Conservation (phyloP, 2,888 invertebrate genomes). For the Latrodectus elegans region DNA sequence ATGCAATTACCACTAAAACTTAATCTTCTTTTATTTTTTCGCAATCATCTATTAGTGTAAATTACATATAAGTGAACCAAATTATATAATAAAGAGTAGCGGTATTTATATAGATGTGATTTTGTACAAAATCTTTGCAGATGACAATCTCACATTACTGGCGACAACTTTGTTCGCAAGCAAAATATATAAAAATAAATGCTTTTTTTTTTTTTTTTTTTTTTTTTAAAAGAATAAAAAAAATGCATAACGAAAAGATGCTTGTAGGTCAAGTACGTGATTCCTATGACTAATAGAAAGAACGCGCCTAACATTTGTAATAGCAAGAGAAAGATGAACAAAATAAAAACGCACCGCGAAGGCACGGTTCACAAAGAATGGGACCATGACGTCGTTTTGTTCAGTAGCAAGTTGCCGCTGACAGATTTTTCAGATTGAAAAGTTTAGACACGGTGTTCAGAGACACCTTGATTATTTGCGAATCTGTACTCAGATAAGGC, state of each 20-base stretch:
- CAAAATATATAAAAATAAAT: constrained; percentile 13
- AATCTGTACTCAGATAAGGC: neutral
- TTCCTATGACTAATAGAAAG: constrained; percentile 56
- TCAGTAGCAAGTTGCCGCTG: constrained; percentile 36
- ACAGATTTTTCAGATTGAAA: constrained; percentile 41
- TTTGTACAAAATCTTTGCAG: no score
- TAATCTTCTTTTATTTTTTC: no score
- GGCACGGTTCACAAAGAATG: no score
- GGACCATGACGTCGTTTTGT: constrained; percentile 15
- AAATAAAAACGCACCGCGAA: no score
- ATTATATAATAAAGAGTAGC: no score
- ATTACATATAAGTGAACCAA: no score
- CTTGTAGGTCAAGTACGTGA: constrained; percentile 53
- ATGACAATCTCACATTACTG: neutral
- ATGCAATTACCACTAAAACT: no score
- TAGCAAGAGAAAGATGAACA: no score
- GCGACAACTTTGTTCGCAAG: constrained; percentile 64
- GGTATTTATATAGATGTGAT: no score
- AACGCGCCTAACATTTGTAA: constrained; percentile 48
- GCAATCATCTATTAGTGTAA: no score
- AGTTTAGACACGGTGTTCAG: constrained; percentile 49
- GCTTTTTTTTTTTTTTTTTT: no score
- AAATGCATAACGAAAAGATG: constrained; percentile 35
- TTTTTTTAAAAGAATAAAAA: constrained; percentile 4
- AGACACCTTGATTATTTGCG: neutral